Evolutionary conservation across 2,888 invertebrate species (phyloP).

Genomic region (Nymphalis c-album): DNA sequence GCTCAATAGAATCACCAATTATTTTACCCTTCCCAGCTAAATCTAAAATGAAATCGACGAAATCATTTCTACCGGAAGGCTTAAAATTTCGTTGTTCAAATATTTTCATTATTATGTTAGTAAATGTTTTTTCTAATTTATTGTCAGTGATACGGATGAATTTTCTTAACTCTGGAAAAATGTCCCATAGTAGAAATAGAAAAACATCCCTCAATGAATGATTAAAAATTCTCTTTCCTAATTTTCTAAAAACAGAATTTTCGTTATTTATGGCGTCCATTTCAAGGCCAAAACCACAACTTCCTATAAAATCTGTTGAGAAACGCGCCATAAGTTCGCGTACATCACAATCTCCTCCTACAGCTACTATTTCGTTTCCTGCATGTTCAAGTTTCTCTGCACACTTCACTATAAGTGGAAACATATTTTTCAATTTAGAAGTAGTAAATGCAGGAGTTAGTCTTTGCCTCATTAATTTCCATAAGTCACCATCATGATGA

Average conservation of each 20-base stretch:
- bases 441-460: slow-evolving; percentile 67
- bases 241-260: slow-evolving; percentile 48
- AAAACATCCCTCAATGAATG: slow-evolving; percentile 42
- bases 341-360: slow-evolving; percentile 47
- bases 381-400: slow-evolving; percentile 55
- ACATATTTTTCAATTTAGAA: slow-evolving; percentile 65
- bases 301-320: slow-evolving; percentile 57
- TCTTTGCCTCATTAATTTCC: slow-evolving; percentile 63
- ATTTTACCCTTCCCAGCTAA: slow-evolving; percentile 55
- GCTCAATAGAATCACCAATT: slow-evolving; percentile 58
- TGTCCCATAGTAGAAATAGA: slow-evolving; percentile 46
- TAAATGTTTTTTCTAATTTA: slow-evolving; percentile 41
- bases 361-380: slow-evolving; percentile 36
- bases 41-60: slow-evolving; percentile 52
- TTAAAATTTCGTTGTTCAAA: slow-evolving; percentile 55
- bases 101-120: slow-evolving; percentile 49
- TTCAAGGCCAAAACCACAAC: slow-evolving; percentile 55
- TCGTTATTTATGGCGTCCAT: slow-evolving; percentile 49
- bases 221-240: slow-evolving; percentile 47
- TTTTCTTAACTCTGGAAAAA: slow-evolving; percentile 51
- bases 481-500: slow-evolving; percentile 59
- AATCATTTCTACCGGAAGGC: slow-evolving; percentile 53
- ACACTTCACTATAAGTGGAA: slow-evolving; percentile 61
- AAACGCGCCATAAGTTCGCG: slow-evolving; percentile 54
- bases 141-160: slow-evolving; percentile 40